Evolutionary conservation across 2,113 vertebrate genomes (phyloP).

Genomic region (Ciconia boyciana): DNA sequence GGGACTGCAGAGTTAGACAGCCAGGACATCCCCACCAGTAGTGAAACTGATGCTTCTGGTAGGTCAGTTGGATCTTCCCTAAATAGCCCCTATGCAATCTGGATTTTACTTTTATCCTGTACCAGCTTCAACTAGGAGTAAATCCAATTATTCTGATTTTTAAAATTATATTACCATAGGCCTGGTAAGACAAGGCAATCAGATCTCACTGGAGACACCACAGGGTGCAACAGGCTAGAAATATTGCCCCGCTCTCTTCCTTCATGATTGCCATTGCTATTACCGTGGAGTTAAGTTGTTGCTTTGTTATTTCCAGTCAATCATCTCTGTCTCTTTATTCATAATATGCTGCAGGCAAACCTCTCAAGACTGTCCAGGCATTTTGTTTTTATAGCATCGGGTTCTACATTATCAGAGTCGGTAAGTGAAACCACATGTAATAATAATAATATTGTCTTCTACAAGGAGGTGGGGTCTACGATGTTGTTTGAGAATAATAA

Average conservation of each 20-base stretch:
- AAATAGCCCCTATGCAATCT: neutral
- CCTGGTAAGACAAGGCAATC: neutral
- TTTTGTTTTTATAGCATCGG: neutral
- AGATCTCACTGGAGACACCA: neutral
- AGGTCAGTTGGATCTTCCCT: neutral
- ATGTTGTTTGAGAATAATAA: neutral
- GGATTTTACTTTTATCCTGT: neutral
- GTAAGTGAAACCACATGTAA: neutral
- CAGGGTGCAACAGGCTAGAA: neutral
- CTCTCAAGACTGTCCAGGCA: neutral
- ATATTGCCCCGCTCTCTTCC: neutral
- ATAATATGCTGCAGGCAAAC: neutral
- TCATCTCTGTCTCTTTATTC: neutral
- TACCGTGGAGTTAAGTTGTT: neutral
- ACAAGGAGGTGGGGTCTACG: neutral
- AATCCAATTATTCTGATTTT: neutral
- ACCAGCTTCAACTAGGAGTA: neutral
- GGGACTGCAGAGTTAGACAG: neutral
- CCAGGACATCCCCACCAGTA: neutral
- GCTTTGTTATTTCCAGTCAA: neutral
- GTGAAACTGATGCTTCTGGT: neutral
- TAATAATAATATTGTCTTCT: slow-evolving; percentile 9
- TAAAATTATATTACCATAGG: neutral
- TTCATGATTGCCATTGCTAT: neutral
- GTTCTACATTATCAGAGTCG: neutral